These are phyloP conservation scores for Oligia strigilis DNA, from an alignment of 2,888 invertebrate species.

Conservation along the genomic window DNA sequence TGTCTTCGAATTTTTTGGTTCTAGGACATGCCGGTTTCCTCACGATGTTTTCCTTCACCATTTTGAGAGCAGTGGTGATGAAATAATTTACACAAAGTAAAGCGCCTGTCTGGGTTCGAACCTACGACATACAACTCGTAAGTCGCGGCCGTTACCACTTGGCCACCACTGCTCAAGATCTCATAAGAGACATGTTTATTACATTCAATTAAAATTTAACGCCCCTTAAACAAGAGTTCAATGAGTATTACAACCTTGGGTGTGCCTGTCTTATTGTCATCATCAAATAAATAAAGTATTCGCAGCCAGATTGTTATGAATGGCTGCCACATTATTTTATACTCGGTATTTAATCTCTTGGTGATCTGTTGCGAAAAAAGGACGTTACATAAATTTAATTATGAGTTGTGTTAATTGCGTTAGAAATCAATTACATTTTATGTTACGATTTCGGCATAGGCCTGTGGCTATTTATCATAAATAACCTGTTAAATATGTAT, in stretches of 20 bases:
- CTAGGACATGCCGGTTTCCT: too few relatives aligned
- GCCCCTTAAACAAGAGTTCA: neutral
- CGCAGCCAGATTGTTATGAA: slow-evolving; percentile 5
- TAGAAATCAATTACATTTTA: slow-evolving; percentile 17
- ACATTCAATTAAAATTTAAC: slow-evolving; percentile 5
- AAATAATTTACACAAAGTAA: too few relatives aligned
- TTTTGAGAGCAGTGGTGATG: too few relatives aligned
- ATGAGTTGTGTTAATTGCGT: slow-evolving; percentile 19
- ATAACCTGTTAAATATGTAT: neutral
- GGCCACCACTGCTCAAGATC: too few relatives aligned
- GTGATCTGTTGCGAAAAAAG: slow-evolving; percentile 25
- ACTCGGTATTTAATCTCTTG: slow-evolving; percentile 23
- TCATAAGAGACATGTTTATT: neutral
- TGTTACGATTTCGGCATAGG: slow-evolving; percentile 19
- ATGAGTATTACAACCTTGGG: slow-evolving; percentile 17
- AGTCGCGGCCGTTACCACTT: too few relatives aligned
- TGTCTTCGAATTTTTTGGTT: too few relatives aligned
- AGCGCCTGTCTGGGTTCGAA: too few relatives aligned
- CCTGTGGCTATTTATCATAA: slow-evolving; percentile 3
- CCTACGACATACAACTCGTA: too few relatives aligned
- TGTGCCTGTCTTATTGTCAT: neutral
- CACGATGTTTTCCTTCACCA: too few relatives aligned
- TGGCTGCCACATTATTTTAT: slow-evolving; percentile 9
- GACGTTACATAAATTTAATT: slow-evolving; percentile 23
- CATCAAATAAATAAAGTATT: slow-evolving; percentile 12